These are phyloP conservation scores for Lordiphosa andalusiaca DNA, from an alignment of 2,888 invertebrate genomes.

Conservation along the genomic window DNA sequence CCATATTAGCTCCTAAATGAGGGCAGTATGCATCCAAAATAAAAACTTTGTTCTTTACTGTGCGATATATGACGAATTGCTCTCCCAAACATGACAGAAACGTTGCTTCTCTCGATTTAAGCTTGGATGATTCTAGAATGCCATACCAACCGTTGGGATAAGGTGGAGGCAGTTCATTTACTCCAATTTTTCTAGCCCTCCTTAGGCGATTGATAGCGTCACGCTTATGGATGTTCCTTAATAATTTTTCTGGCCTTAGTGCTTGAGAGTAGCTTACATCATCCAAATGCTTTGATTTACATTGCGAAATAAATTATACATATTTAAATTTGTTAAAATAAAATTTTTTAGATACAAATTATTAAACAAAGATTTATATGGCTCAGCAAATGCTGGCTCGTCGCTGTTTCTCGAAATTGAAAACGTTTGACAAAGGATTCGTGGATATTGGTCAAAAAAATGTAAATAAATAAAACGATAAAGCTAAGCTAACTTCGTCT, in stretches of 20 bases:
- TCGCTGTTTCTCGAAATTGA: no score
- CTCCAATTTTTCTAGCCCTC: constrained; percentile 83
- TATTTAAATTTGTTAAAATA: no score
- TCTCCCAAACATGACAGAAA: constrained; percentile 86
- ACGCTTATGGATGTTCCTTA: constrained; percentile 44
- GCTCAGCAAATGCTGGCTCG: no score
- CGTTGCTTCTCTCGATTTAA: constrained; percentile 82
- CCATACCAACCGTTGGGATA: constrained; percentile 96
- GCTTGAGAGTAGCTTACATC: constrained; percentile 51
- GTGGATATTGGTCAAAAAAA: no score
- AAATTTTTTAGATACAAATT: no score
- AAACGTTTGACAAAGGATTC: no score
- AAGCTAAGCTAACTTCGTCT: no score
- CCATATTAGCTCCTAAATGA: constrained; percentile 93
- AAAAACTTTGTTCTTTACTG: constrained; percentile 83
- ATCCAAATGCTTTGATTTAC: constrained; percentile 47
- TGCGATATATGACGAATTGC: constrained; percentile 87
- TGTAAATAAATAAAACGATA: no score
- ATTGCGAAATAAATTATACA: background rate
- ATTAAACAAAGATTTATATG: no score
- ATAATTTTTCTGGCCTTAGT: constrained; percentile 22
- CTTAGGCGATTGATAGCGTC: constrained; percentile 81
- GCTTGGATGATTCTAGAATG: constrained; percentile 85
- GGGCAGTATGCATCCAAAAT: constrained; percentile 94
- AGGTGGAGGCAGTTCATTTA: constrained; percentile 86